These are phyloP conservation scores for Eupristina koningsbergeri DNA, from an alignment of 1,140 invertebrate genomes.

Conservation along the genomic window DNA sequence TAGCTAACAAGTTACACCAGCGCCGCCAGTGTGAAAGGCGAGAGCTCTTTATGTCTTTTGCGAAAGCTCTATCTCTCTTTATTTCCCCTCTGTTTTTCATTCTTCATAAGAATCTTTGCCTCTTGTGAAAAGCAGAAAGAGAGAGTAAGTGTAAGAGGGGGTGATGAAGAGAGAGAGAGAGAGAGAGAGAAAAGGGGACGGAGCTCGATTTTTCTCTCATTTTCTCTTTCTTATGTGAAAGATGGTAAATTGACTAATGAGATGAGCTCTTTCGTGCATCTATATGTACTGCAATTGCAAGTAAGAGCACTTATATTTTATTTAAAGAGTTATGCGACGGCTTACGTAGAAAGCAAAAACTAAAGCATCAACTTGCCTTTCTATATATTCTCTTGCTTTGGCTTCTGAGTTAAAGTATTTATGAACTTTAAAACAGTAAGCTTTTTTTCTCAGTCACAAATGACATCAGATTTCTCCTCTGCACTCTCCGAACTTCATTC, in stretches of 20 bases:
- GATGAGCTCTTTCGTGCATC: conserved; percentile 12
- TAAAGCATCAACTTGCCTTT: background rate
- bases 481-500: background rate
- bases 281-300: background rate
- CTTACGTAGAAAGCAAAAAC: conserved; percentile 28
- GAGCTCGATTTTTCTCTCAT: no score
- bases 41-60: conserved; percentile 22
- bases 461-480: conserved; percentile 13
- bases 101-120: background rate
- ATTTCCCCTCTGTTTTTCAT: background rate
- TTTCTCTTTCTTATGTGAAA: background rate
- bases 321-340: conserved; percentile 44
- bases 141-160: background rate
- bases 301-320: conserved; percentile 48
- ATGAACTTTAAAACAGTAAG: conserved; percentile 47
- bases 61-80: conserved; percentile 19
- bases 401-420: conserved; percentile 38
- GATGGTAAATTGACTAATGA: conserved; percentile 48
- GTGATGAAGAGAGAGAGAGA: background rate
- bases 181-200: conserved; percentile 1
- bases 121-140: background rate
- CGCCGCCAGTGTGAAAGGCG: conserved; percentile 53
- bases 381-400: background rate
- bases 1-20: conserved; percentile 56
- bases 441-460: conserved; percentile 35